Base-by-base conservation (phyloP, 2,888 invertebrate genomes). In the Tortrix viridana region DNA sequence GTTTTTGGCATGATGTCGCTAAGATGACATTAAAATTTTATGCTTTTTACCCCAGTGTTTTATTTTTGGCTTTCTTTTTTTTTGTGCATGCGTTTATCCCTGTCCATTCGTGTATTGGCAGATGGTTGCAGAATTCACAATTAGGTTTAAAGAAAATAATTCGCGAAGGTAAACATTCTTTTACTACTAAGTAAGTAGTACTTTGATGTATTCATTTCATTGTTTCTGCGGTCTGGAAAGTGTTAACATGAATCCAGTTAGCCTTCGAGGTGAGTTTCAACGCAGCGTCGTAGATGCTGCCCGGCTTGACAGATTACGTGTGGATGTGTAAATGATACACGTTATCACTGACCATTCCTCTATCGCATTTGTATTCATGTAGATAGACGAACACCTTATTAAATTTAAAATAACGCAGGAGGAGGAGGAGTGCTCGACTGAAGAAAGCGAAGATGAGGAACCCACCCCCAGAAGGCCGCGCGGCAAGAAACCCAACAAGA, bases 391-490 rank as follows among this genome's bases (percentile, higher is more conserved):
- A 19, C 4, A 19, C 20, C n/a, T 41, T 16, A 41, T 41, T 50
- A 43, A n/a, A n/a, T 50, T 32, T 50, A 44, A 57, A 57, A 37
- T 62, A 63, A 52, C 49, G 64, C 76, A 91, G 89, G 88, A 92
- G 84, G 92, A 92, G 75, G 92, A 92, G 74, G 91, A 92, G 69
- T 89, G 89, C 67, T 87, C 89, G 22, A 93, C 94, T 14, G 95
- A 95, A 62, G 95, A 95, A 68, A 94, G 94, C 66, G 93, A 93
- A 49, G 93, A 93, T 43, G 93, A 93, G 59, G 93, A 93, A 70
- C 89, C 88, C 3, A 81, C 87, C 60, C 84, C 88, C 65, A 75
- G 88, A 74, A 84, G 87, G 80, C 84, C 69, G 78, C 90, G 87
- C 74, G 81, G 71, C 79, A 90, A 82, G 85, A 85, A 85, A 65